Evolutionary conservation across 2,888 invertebrate genomes (phyloP).

Genomic region (Hybos culiciformis): DNA sequence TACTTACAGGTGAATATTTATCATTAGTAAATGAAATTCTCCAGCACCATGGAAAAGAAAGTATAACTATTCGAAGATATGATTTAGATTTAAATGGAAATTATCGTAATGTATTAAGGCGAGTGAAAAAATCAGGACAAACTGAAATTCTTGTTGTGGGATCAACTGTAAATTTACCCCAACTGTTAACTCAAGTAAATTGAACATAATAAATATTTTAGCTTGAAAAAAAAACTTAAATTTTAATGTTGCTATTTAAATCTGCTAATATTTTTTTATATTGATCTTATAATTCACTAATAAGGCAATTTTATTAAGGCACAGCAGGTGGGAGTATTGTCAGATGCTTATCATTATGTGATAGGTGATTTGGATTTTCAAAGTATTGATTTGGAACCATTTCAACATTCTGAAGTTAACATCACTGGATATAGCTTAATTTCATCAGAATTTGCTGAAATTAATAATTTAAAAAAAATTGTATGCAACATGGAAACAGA

Average conservation of each 20-base stretch:
- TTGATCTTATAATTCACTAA: too few species aligned
- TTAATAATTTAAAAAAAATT: conserved; percentile 31
- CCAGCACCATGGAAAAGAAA: conserved; percentile 44
- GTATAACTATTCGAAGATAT: conserved; percentile 47
- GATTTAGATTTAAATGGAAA: conserved; percentile 52
- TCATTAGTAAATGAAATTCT: conserved; percentile 57
- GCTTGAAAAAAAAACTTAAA: too few species aligned
- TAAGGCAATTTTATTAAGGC: conserved; percentile 59
- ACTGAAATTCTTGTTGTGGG: conserved; percentile 61
- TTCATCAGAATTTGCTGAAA: conserved; percentile 42
- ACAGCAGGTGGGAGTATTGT: conserved; percentile 92
- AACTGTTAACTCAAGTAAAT: conserved; percentile 40
- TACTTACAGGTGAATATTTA: conserved; percentile 41
- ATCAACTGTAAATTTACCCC: conserved; percentile 41
- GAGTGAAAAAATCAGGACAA: conserved; percentile 53
- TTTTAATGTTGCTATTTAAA: too few species aligned
- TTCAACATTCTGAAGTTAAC: conserved; percentile 67
- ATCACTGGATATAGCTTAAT: conserved; percentile 61
- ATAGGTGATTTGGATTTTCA: conserved; percentile 64
- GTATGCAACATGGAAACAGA: too few species aligned
- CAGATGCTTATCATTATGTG: conserved; percentile 74
- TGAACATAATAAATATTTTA: conserved; percentile 1
- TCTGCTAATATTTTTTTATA: too few species aligned
- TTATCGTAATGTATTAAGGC: conserved; percentile 50
- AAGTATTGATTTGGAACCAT: conserved; percentile 52